These are phyloP conservation scores for Alcedo quadribrachys DNA, from an alignment of 2,797 vertebrate genomes.

Conservation along the genomic window DNA sequence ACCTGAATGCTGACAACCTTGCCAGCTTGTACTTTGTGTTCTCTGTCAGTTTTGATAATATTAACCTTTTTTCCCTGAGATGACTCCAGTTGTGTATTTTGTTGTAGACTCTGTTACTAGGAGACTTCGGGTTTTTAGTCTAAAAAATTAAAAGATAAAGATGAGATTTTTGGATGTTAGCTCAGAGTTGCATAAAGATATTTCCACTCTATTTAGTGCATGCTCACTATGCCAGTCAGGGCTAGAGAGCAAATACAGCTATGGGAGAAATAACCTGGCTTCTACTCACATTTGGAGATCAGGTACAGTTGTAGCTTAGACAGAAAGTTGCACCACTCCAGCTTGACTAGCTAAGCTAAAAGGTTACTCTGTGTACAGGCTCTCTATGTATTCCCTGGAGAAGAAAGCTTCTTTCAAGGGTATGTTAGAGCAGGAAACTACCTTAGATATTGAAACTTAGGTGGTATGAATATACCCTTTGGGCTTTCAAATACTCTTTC, in stretches of 20 bases:
- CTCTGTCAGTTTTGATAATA: background rate
- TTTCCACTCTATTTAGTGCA: background rate
- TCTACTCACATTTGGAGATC: conserved; percentile 6
- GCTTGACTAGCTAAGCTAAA: background rate
- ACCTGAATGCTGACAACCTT: background rate
- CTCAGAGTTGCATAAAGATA: background rate
- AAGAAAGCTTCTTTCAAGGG: background rate
- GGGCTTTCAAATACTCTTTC: background rate
- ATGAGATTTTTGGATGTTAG: background rate
- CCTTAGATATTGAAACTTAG: background rate
- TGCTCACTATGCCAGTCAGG: background rate
- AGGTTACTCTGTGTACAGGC: background rate
- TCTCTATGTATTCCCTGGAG: background rate
- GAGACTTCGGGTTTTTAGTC: background rate
- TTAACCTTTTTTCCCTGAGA: background rate
- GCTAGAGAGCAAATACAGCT: background rate
- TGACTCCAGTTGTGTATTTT: background rate
- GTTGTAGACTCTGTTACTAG: background rate
- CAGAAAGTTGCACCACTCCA: background rate
- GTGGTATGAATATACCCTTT: background rate
- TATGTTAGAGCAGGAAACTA: background rate
- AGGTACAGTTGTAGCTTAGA: background rate
- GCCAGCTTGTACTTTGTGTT: background rate
- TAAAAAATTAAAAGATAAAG: background rate
- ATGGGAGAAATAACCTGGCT: conserved; percentile 1